Base-by-base conservation (phyloP, 2,888 invertebrate genomes). In the Pedicia rivosa region DNA sequence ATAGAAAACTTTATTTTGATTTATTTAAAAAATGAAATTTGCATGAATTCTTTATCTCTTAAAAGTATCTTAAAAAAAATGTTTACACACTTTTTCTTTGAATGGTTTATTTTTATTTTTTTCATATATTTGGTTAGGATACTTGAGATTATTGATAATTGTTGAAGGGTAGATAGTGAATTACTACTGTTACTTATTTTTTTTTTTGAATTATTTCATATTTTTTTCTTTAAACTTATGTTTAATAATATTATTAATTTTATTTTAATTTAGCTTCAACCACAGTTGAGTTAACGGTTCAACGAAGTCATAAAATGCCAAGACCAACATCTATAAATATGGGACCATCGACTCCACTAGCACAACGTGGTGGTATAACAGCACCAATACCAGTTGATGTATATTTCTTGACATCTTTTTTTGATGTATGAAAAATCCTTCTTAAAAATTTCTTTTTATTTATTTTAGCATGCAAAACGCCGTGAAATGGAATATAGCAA, bases 321-420 rank as follows among this genome's bases (percentile, higher is more conserved):
- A 52, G 66, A 50, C 56, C 62, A 55, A 47, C 61, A 47, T 53
- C 65, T 46, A 50, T 61, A 42, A 54, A 64, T 13, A 51, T 57
- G 16, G 40, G 66, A 58, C 51, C 74, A 56, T 70, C 72, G 61
- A 72, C 48, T 57, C 76, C 50, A 59, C 66, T 50, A 29, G 51
- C 57, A n/a, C 58, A 57, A 24, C 48, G 62, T 26, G 64, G 71
- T 48, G 74, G 80, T 35, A 84, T 87, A 52, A 87, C 86, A 14
- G 79, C 78, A 31, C 87, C 87, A 1, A 77, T 81, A 48, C 87
- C 87, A 29, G 90, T 88, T 46, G 84, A 88, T 63, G 90, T 90
- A 64, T 79, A 79, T 72, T 14, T 33, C 15, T 26, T 19, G n/a
- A 36, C 12, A 25, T 27, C 14, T n/a, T 14, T 24, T 20, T 27